These are phyloP conservation scores for Streblospio benedicti DNA, from an alignment of 1,140 invertebrate species.

Conservation along the genomic window DNA sequence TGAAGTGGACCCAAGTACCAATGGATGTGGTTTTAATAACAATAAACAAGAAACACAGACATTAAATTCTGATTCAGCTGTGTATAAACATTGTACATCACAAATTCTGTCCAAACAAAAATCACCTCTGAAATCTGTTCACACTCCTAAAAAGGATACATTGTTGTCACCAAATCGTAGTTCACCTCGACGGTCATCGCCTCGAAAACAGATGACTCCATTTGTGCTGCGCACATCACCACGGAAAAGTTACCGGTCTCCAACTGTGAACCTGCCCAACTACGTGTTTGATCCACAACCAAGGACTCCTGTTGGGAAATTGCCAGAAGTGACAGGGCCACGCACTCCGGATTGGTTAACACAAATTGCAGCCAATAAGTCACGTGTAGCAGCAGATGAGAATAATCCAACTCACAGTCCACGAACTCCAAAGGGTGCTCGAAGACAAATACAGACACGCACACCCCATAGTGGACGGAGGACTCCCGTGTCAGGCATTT, in stretches of 20 bases:
- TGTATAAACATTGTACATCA: background rate
- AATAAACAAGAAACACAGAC: no score
- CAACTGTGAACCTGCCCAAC: slow-evolving; percentile 62
- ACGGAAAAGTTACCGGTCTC: slow-evolving; percentile 53
- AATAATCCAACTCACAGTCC: no score
- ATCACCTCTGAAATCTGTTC: background rate
- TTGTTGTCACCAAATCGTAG: no score
- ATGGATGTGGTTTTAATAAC: no score
- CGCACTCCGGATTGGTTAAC: slow-evolving; percentile 1
- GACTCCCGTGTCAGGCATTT: no score
- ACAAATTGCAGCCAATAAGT: background rate
- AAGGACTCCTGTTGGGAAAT: slow-evolving; percentile 3
- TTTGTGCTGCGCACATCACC: slow-evolving; percentile 33
- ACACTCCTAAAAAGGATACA: no score
- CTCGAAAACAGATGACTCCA: slow-evolving; percentile 28
- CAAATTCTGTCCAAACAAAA: background rate
- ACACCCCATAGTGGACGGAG: no score
- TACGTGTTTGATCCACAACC: slow-evolving; percentile 24
- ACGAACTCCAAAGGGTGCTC: no score
- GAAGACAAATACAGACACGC: no score
- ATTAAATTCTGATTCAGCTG: background rate
- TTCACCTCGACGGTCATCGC: no score
- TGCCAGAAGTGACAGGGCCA: background rate
- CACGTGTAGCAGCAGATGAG: no score
- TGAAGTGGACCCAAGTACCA: no score